Conservation (phyloP, 2,113 vertebrate genomes). For the Myotis brandtii region DNA sequence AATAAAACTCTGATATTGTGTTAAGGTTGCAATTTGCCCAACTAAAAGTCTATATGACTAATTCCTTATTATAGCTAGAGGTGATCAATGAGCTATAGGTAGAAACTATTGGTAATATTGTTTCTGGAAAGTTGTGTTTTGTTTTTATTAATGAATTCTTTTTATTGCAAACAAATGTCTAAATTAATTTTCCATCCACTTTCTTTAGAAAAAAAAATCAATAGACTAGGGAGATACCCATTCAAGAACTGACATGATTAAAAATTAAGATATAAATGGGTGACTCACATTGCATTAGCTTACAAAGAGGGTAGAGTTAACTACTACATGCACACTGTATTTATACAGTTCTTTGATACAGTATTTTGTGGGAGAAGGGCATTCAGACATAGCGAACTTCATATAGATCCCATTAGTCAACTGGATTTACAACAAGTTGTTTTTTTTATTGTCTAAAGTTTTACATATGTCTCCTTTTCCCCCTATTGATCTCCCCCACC, state of each 20-base stretch:
- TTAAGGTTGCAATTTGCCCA: background rate
- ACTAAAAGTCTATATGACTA: background rate
- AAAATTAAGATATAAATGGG: conserved; percentile 91
- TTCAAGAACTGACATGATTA: conserved; percentile 91
- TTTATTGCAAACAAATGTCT: conserved; percentile 93
- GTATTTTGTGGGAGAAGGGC: conserved; percentile 90
- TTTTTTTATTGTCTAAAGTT: too few species aligned
- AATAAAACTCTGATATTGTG: background rate
- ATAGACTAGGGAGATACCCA: conserved; percentile 91
- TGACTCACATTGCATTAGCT: conserved; percentile 92
- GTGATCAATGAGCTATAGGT: background rate
- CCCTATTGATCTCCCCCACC: too few species aligned
- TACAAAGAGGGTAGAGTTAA: conserved; percentile 91
- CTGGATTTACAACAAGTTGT: conserved; percentile 92
- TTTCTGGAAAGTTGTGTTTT: background rate
- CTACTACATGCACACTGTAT: conserved; percentile 91
- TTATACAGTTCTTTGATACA: conserved; percentile 80
- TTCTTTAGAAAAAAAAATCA: conserved; percentile 91
- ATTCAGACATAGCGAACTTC: conserved; percentile 92
- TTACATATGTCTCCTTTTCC: too few species aligned
- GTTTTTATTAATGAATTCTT: conserved; percentile 86
- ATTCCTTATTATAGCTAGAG: background rate
- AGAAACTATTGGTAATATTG: background rate
- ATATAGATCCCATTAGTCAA: conserved; percentile 93
- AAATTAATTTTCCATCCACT: conserved; percentile 90